These are phyloP conservation scores for Drosophila baimaii DNA, from an alignment of 1,140 invertebrate genomes.

Conservation along the genomic window DNA sequence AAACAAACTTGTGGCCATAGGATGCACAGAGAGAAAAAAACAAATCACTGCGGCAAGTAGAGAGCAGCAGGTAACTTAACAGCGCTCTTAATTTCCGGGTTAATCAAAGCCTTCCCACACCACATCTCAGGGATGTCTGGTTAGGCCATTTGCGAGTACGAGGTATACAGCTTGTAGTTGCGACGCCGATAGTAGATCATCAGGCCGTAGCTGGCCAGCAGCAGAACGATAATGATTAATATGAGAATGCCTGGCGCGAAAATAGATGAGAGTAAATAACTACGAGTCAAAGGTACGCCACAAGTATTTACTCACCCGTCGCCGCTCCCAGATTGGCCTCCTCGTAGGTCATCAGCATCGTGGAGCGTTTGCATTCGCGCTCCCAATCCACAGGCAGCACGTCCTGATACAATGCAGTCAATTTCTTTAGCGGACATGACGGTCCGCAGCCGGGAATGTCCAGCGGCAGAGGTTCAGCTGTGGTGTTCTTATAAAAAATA, in stretches of 20 bases:
- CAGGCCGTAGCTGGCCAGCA: slow-evolving; percentile 67
- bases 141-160: slow-evolving; percentile 78
- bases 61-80: slow-evolving; percentile 2
- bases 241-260: slow-evolving; percentile 71
- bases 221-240: slow-evolving; percentile 61
- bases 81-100: slow-evolving; percentile 6
- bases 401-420: slow-evolving; percentile 85
- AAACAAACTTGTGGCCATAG: slow-evolving; percentile 11
- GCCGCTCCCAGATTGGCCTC: slow-evolving; percentile 78
- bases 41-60: slow-evolving; percentile 27
- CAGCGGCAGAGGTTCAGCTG: slow-evolving; percentile 85
- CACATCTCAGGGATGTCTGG: not conserved
- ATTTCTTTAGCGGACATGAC: slow-evolving; percentile 86
- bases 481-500: slow-evolving; percentile 88
- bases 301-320: slow-evolving; percentile 60
- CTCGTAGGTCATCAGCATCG: slow-evolving; percentile 80
- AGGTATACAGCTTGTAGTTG: slow-evolving; percentile 64
- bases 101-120: slow-evolving; percentile 22
- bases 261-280: not conserved
- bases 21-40: not conserved
- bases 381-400: slow-evolving; percentile 86
- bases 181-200: slow-evolving; percentile 80
- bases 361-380: slow-evolving; percentile 85
- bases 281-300: not conserved
- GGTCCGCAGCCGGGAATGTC: slow-evolving; percentile 86